A percentile compares a stretch with the other conserved stretches of the same genome.
Evolutionary conservation across 2,888 invertebrate species (phyloP).

Genomic region (Luperina nickerlii): DNA sequence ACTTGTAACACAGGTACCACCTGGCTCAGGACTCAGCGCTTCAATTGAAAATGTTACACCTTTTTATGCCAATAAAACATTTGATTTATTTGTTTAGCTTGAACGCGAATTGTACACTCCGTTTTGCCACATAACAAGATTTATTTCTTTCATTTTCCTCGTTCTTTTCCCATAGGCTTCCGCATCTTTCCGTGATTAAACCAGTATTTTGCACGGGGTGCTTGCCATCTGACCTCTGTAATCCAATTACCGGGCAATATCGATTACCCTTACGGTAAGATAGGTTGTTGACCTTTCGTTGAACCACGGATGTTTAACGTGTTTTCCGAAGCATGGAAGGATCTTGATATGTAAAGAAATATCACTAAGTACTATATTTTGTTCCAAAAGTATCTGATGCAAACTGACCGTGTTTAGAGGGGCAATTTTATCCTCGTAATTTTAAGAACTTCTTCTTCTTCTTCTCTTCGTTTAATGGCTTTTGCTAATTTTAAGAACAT

Average conservation of each 20-base stretch:
- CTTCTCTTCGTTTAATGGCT: too few species aligned
- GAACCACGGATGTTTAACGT: not conserved
- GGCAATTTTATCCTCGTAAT: too few species aligned
- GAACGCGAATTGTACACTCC: not conserved
- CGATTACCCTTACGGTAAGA: conserved; percentile 10
- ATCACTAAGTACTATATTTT: too few species aligned
- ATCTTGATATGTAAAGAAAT: not conserved
- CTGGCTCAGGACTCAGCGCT: too few species aligned
- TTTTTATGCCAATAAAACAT: too few species aligned
- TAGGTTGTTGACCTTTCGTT: not conserved
- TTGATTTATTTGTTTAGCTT: not conserved
- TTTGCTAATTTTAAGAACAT: too few species aligned
- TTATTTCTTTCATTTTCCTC: not conserved
- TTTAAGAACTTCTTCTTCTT: too few species aligned
- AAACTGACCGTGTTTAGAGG: too few species aligned
- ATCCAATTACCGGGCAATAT: conserved; percentile 23
- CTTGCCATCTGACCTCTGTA: conserved; percentile 9
- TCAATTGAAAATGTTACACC: too few species aligned
- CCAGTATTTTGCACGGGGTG: conserved; percentile 3
- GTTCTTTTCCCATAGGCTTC: not conserved
- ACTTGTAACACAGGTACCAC: too few species aligned
- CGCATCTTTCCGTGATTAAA: conserved; percentile 1
- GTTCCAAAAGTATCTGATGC: too few species aligned
- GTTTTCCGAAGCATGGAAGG: not conserved
- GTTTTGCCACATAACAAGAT: not conserved